Evolutionary conservation across 1,140 invertebrate species (phyloP).

Genomic region (Mercenaria mercenaria): DNA sequence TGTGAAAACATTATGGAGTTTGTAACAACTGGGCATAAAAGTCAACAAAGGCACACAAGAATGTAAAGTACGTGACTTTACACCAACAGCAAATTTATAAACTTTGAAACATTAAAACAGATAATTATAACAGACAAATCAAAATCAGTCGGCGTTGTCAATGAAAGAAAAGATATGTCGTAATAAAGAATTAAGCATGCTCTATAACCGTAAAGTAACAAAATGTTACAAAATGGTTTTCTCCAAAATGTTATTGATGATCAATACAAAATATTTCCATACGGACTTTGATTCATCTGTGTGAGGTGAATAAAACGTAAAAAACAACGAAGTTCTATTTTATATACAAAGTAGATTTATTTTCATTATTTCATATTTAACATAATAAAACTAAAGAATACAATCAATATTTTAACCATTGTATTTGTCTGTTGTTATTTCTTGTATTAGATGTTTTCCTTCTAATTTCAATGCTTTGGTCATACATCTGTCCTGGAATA

Average conservation of each 20-base stretch:
- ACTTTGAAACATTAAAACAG: slow-evolving; percentile 41
- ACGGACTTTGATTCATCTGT: slow-evolving; percentile 48
- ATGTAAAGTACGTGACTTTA: slow-evolving; percentile 27
- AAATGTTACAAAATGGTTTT: slow-evolving; percentile 52
- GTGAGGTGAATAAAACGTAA: too few relatives aligned
- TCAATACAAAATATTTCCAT: slow-evolving; percentile 56
- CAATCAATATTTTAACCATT: too few relatives aligned
- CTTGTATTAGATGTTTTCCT: too few relatives aligned
- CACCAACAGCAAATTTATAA: slow-evolving; percentile 46
- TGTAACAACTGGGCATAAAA: slow-evolving; percentile 4
- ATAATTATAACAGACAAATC: not conserved
- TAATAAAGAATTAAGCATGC: not conserved
- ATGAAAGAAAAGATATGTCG: slow-evolving; percentile 57
- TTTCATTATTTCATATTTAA: too few relatives aligned
- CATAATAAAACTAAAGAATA: too few relatives aligned
- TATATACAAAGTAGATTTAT: too few relatives aligned
- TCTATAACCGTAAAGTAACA: slow-evolving; percentile 58
- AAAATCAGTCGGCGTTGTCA: slow-evolving; percentile 26
- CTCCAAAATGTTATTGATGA: slow-evolving; percentile 50
- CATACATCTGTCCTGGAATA: too few relatives aligned
- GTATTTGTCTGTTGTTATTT: too few relatives aligned
- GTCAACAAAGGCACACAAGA: not conserved
- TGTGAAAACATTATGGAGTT: slow-evolving; percentile 10
- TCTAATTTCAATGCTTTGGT: too few relatives aligned
- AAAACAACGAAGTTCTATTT: too few relatives aligned